A percentile compares a stretch with the other conserved stretches of the same genome.
phyloP scores from a whole-genome alignment of 92 coral and sea anemone species.

The Zoanthus sansibaricus region DNA sequence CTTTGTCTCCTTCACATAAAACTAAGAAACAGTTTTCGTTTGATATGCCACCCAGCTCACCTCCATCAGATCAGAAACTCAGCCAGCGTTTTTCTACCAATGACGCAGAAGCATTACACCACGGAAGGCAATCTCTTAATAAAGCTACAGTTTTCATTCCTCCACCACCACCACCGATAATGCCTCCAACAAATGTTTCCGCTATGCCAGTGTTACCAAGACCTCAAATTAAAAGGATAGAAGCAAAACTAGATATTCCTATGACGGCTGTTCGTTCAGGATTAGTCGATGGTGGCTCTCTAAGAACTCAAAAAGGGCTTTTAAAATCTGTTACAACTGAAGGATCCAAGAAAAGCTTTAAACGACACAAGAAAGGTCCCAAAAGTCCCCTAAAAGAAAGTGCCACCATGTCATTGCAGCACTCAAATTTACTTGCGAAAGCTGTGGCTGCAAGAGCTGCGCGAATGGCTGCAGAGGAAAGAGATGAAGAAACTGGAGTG shows the following conservation, averaged over 20 bases:
- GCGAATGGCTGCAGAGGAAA: conserved; percentile 67
- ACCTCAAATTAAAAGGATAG: conserved; percentile 40
- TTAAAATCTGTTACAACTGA: conserved; percentile 62
- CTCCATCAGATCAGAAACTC: neutral
- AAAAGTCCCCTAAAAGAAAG: conserved; percentile 49
- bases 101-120: conserved; percentile 29
- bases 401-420: conserved; percentile 64
- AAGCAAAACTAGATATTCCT: conserved; percentile 56
- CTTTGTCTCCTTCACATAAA: conserved; percentile 50
- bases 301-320: conserved; percentile 69
- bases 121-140: conserved; percentile 17
- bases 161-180: conserved; percentile 54
- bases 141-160: conserved; percentile 35
- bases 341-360: conserved; percentile 28
- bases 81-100: conserved; percentile 21
- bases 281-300: conserved; percentile 74
- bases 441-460: conserved; percentile 97
- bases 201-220: neutral
- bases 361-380: conserved; percentile 50
- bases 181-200: conserved; percentile 28
- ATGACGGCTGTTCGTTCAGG: conserved; percentile 78
- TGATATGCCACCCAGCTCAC: conserved; percentile 38
- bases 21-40: conserved; percentile 49
- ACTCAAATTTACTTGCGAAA: conserved; percentile 76
- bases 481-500: conserved; percentile 35